Evolutionary conservation across 2,888 invertebrate species (phyloP).

Genomic region (Ormyrus labotus): DNA sequence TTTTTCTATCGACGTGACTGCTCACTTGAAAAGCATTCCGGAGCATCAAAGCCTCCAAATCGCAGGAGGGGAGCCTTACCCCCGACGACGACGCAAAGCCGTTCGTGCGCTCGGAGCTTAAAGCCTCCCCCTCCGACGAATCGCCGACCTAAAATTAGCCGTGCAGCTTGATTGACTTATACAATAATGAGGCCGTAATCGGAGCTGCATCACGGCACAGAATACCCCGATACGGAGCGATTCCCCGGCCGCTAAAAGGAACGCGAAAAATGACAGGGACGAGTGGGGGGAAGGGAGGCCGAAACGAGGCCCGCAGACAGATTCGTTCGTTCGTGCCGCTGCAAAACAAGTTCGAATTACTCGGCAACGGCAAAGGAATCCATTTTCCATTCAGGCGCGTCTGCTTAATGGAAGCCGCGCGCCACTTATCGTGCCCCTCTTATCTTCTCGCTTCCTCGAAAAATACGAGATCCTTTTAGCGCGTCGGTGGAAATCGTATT

Average conservation of each 20-base stretch:
- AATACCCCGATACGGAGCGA: neutral
- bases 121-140: neutral
- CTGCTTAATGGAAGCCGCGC: constrained; percentile 37
- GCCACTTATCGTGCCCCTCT: constrained; percentile 4
- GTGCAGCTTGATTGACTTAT: constrained; percentile 30
- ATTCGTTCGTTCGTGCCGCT: constrained; percentile 63
- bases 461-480: no score
- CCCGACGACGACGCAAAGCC: neutral
- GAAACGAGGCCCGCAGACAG: constrained; percentile 11
- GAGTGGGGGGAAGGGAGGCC: neutral
- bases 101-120: neutral
- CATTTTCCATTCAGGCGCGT: constrained; percentile 47
- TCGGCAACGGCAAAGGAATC: constrained; percentile 25
- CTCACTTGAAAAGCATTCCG: no score
- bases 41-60: no score
- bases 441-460: no score
- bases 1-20: no score
- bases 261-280: neutral
- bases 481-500: no score
- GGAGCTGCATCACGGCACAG: neutral
- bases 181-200: constrained; percentile 31
- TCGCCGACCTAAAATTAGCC: constrained; percentile 10
- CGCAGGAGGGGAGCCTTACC: neutral
- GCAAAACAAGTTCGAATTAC: constrained; percentile 66
- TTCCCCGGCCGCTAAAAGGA: neutral